phyloP scores from a whole-genome alignment of 2,113 vertebrate species.

The Azemiops feae region DNA sequence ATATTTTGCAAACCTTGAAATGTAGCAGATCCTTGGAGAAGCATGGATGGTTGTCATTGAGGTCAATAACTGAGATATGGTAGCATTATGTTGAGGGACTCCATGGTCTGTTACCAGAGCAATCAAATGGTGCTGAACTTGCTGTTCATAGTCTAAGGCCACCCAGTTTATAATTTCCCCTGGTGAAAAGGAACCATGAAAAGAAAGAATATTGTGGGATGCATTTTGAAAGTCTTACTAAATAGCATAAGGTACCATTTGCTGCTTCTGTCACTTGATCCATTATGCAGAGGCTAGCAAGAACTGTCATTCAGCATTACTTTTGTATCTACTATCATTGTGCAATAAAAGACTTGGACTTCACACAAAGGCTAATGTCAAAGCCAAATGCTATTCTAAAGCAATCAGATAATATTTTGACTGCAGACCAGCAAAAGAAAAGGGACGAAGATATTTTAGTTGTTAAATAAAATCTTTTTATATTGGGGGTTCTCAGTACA shows the following conservation, averaged over 20 bases:
- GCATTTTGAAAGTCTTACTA: rapidly evolving
- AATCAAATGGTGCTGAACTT: conserved; percentile 75
- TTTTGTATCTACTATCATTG: background rate
- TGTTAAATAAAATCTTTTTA: conserved; percentile 4
- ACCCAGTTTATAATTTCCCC: conserved; percentile 88
- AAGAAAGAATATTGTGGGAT: background rate
- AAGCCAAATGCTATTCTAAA: background rate
- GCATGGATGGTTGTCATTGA: conserved; percentile 83
- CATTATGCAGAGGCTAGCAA: background rate
- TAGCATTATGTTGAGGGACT: conserved; percentile 77
- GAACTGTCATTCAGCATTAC: background rate
- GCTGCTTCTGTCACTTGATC: background rate
- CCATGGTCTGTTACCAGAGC: conserved; percentile 85
- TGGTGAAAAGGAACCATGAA: conserved; percentile 39
- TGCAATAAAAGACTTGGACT: background rate
- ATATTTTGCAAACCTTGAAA: conserved; percentile 71
- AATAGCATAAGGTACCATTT: background rate
- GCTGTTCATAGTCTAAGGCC: conserved; percentile 81
- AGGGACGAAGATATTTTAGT: conserved; percentile 12
- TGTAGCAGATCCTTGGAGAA: conserved; percentile 78
- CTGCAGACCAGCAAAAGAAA: background rate
- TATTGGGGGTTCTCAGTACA: conserved; percentile 9
- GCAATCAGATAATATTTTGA: conserved; percentile 25
- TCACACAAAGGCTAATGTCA: background rate
- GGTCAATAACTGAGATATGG: conserved; percentile 76